phyloP scores from a whole-genome alignment of 2,113 vertebrate genomes.

The Otolemur garnettii region DNA sequence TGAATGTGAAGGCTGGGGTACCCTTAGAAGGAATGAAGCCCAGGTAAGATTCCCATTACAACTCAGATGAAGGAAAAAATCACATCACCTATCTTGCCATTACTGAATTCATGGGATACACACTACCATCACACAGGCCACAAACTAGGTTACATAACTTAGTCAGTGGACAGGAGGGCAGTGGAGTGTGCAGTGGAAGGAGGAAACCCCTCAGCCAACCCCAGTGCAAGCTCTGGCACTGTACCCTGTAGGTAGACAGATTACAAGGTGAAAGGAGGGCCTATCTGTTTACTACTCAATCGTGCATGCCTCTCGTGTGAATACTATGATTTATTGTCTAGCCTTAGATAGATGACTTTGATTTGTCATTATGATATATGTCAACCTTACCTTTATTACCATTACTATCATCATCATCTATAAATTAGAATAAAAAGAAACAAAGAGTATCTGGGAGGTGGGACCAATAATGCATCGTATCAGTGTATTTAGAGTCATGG shows the following conservation, averaged over 20 bases:
- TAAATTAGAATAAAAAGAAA: background rate
- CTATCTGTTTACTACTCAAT: background rate
- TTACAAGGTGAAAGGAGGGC: background rate
- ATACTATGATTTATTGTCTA: too few relatives aligned
- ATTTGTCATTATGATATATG: too few relatives aligned
- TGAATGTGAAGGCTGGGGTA: background rate
- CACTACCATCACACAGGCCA: rapidly evolving
- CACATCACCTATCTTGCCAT: background rate
- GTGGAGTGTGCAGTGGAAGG: background rate
- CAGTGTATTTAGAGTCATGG: background rate
- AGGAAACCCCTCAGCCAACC: background rate
- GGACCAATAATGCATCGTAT: rapidly evolving
- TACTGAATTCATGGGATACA: background rate
- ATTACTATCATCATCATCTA: too few relatives aligned
- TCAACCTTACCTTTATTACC: too few relatives aligned
- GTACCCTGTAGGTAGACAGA: background rate
- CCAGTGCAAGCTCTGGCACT: background rate
- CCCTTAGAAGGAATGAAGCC: background rate
- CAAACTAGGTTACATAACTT: rapidly evolving
- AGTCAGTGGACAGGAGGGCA: background rate
- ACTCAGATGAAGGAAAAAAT: rapidly evolving
- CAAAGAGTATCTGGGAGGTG: background rate
- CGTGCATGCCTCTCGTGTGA: too few relatives aligned
- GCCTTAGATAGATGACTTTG: too few relatives aligned
- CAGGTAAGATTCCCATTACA: too few relatives aligned